Conservation (phyloP, 2,113 vertebrate genomes). For the Pollimyrus isidori region DNA sequence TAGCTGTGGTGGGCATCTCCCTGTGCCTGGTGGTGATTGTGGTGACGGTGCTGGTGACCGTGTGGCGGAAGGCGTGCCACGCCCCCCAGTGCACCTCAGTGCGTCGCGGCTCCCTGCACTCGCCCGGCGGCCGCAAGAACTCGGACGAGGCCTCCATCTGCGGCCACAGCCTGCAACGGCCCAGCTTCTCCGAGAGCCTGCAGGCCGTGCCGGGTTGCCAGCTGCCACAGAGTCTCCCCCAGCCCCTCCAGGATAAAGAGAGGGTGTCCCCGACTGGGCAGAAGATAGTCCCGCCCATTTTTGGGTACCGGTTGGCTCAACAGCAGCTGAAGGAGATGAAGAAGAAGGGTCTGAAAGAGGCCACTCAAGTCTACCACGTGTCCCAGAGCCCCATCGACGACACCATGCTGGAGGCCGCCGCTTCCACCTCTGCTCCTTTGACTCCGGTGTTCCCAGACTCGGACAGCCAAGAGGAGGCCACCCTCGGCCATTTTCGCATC, state of each 20-base stretch:
- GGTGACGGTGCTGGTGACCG: constrained; percentile 75
- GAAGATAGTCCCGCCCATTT: constrained; percentile 84
- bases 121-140: constrained; percentile 71
- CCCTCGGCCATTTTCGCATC: constrained; percentile 58
- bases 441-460: constrained; percentile 34
- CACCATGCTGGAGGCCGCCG: constrained; percentile 64
- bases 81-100: constrained; percentile 68
- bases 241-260: constrained; percentile 64
- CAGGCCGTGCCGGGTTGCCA: constrained; percentile 56
- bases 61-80: constrained; percentile 81
- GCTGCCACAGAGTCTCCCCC: constrained; percentile 48
- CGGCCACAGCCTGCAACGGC: constrained; percentile 67
- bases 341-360: constrained; percentile 82
- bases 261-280: constrained; percentile 66
- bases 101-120: constrained; percentile 64
- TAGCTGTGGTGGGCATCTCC: constrained; percentile 79
- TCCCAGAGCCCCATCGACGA: constrained; percentile 85
- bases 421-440: constrained; percentile 43
- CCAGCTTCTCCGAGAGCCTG: constrained; percentile 69
- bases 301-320: constrained; percentile 90
- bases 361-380: constrained; percentile 87
- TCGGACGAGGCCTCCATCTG: constrained; percentile 86
- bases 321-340: constrained; percentile 98
- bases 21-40: constrained; percentile 83
- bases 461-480: constrained; percentile 60